phyloP scores from a whole-genome alignment of 2,113 vertebrate species.

The Machaerirhynchus nigripectus region DNA sequence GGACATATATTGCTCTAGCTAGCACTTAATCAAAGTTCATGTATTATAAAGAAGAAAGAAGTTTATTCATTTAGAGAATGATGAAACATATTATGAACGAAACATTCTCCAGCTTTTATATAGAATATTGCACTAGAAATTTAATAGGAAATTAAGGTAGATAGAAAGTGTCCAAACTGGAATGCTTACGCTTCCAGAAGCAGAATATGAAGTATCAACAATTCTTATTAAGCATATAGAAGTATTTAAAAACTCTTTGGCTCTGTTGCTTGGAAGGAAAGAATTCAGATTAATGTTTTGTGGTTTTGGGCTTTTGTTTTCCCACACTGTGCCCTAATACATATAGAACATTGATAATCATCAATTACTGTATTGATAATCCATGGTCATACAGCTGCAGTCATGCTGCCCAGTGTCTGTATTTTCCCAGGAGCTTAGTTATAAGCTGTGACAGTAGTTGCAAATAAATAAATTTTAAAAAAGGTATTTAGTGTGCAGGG shows the following conservation, averaged over 20 bases:
- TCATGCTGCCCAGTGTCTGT: neutral
- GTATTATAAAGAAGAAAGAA: neutral
- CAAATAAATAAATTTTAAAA: neutral
- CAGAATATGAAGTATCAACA: neutral
- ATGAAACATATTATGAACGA: neutral
- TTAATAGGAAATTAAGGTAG: neutral
- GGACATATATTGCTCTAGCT: neutral
- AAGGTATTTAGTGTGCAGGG: neutral
- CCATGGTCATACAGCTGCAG: neutral
- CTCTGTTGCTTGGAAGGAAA: neutral
- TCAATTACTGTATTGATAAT: neutral
- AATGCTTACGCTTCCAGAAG: neutral
- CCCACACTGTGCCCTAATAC: neutral
- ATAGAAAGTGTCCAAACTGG: neutral
- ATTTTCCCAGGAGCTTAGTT: neutral
- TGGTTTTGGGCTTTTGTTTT: neutral
- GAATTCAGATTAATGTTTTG: neutral
- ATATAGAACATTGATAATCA: neutral
- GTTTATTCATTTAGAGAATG: neutral
- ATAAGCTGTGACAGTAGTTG: neutral
- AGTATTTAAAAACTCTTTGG: neutral
- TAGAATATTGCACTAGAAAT: neutral
- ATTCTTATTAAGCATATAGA: neutral
- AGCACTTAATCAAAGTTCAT: neutral
- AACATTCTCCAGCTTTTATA: neutral